Conservation (phyloP, 1,140 invertebrate genomes). For the Papilio polytes region DNA sequence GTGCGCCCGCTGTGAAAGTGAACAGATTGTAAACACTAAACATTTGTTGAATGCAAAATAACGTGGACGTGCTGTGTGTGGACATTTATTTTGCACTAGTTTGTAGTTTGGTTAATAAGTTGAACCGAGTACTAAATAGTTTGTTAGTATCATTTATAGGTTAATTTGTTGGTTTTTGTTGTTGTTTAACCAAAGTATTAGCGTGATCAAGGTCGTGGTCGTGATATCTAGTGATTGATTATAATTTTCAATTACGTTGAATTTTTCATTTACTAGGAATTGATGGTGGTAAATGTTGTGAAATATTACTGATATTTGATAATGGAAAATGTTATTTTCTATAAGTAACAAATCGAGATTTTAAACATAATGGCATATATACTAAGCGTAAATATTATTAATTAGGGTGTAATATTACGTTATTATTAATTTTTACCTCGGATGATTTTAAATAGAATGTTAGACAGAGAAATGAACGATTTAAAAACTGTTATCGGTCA, state of each 20-base stretch:
- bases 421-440: too few relatives aligned
- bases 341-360: too few relatives aligned
- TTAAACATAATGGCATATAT: too few relatives aligned
- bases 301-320: not conserved
- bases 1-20: conserved; percentile 24
- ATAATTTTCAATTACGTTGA: not conserved
- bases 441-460: too few relatives aligned
- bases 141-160: not conserved
- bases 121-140: not conserved
- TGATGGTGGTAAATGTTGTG: not conserved
- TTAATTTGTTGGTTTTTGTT: not conserved
- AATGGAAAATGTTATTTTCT: too few relatives aligned
- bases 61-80: conserved; percentile 15
- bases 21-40: conserved; percentile 21
- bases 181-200: not conserved
- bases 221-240: not conserved
- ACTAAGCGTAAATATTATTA: too few relatives aligned
- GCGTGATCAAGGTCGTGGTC: not conserved
- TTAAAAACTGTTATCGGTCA: too few relatives aligned
- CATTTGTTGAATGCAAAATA: conserved; percentile 19
- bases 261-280: not conserved
- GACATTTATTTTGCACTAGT: not conserved
- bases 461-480: too few relatives aligned
- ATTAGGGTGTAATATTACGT: too few relatives aligned
- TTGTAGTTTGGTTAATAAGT: not conserved